phyloP scores from a whole-genome alignment of 2,888 invertebrate species.

The Sarcophaga subvicina region DNA sequence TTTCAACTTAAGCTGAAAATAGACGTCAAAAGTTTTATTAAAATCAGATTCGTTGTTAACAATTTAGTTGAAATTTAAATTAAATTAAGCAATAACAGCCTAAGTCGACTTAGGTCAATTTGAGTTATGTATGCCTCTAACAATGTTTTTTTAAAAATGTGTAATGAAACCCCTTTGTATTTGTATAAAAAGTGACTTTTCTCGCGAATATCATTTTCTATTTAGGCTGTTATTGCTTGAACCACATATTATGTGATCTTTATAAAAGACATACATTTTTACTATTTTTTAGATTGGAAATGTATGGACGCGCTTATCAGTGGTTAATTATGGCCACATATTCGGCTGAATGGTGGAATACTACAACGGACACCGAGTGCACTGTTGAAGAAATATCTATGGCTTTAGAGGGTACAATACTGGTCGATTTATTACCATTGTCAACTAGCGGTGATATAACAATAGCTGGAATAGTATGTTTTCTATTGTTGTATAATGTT shows the following conservation, averaged over 20 bases:
- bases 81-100: too few species aligned
- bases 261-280: not conserved
- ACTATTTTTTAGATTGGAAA: conserved; percentile 84
- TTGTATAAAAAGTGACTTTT: too few species aligned
- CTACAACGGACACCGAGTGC: conserved; percentile 85
- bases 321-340: conserved; percentile 97
- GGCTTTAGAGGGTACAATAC: conserved; percentile 93
- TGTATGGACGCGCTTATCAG: conserved; percentile 96
- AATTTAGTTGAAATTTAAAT: too few species aligned
- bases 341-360: conserved; percentile 89
- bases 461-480: conserved; percentile 92
- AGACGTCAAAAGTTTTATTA: too few species aligned
- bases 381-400: conserved; percentile 87
- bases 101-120: too few species aligned
- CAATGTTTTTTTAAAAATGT: too few species aligned
- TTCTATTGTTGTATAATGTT: not conserved
- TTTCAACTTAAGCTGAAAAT: too few species aligned
- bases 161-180: too few species aligned
- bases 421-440: conserved; percentile 93
- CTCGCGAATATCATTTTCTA: too few species aligned
- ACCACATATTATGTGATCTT: not conserved
- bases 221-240: too few species aligned
- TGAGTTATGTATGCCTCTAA: too few species aligned
- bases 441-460: conserved; percentile 94
- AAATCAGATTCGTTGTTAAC: too few species aligned